Evolutionary conservation across 2,888 invertebrate genomes (phyloP), one percentile per base, ranked within the genome.

Genomic region (Luperina testacea): DNA sequence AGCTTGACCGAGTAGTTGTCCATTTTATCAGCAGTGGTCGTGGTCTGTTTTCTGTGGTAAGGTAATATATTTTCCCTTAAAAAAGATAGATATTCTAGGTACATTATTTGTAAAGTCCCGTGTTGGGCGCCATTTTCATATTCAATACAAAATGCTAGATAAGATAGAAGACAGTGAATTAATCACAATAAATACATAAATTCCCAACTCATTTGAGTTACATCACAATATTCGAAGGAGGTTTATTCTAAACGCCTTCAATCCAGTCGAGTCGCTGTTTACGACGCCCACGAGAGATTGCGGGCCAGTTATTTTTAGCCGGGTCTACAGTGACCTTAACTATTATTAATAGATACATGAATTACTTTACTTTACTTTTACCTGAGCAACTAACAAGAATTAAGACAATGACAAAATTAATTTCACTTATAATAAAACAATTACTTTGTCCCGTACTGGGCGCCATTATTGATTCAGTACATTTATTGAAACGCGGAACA

Each of bases 401-500:
- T 6, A 17, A 63, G 3, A 51, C 32, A 57, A 20, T 17, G 38
- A 38, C 1, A 27, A 27, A 27, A 17, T 75, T 0, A 5, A 17
- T 38, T 77, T 53, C 11, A 6, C 1, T 20, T 27, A 13, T 13
- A 17, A 45, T 73, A 45, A 57, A 64, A 5, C 0, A n/a, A 42
- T 42, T 20, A 42, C 13, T 42, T n/a, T 1, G 51, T 38, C 64
- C 84, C 67, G 68, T 2, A 48, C 11, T 83, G 85, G 72, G 87
- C 64, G 75, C 72, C 77, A 77, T 42, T 75, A 68, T 4, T 11
- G 20, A 63, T 74, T 61, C 24, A 74, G 69, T 63, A 48, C 2
- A 13, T 63, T 68, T 70, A 63, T 77, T 69, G 67, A 76, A 80
- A 77, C 32, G 64, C 38, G 61, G 45, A 65, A 42, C 45, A 51